Percentiles rank a stretch among this genome's conserved stretches.
These are phyloP conservation scores for Phalloptychus januarius DNA, from an alignment of 2,797 vertebrate genomes.

Conservation along the genomic window DNA sequence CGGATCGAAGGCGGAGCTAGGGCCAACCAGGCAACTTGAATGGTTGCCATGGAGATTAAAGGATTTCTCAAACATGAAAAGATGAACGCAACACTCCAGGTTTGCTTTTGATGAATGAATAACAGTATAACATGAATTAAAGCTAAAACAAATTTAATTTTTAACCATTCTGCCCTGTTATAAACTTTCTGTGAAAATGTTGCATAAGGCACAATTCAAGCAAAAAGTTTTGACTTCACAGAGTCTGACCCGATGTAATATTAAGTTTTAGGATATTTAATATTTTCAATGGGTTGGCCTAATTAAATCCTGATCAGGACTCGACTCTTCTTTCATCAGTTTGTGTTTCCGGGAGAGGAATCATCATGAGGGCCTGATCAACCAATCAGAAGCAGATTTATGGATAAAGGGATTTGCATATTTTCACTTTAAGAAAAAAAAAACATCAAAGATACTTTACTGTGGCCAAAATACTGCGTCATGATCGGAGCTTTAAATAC, in stretches of 20 bases:
- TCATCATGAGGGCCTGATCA: neutral
- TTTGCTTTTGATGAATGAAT: no score
- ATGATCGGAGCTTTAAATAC: neutral
- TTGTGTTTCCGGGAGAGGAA: neutral
- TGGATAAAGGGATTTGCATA: neutral
- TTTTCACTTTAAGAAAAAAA: neutral
- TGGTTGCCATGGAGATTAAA: no score
- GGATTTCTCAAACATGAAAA: no score
- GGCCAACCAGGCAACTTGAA: no score
- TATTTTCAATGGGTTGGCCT: neutral
- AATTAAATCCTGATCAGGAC: neutral
- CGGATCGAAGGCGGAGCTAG: no score
- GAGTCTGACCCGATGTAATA: no score
- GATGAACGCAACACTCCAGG: no score
- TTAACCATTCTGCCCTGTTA: no score
- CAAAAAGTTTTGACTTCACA: neutral
- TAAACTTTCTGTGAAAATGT: neutral
- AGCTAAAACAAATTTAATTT: no score
- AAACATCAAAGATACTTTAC: neutral
- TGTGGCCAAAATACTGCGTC: neutral
- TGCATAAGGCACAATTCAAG: neutral
- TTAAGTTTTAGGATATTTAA: neutral
- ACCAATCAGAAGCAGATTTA: neutral
- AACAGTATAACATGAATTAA: no score
- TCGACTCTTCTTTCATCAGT: neutral